These are phyloP conservation scores for Agriopis leucophaearia DNA, from an alignment of 2,888 invertebrate species.

Conservation along the genomic window DNA sequence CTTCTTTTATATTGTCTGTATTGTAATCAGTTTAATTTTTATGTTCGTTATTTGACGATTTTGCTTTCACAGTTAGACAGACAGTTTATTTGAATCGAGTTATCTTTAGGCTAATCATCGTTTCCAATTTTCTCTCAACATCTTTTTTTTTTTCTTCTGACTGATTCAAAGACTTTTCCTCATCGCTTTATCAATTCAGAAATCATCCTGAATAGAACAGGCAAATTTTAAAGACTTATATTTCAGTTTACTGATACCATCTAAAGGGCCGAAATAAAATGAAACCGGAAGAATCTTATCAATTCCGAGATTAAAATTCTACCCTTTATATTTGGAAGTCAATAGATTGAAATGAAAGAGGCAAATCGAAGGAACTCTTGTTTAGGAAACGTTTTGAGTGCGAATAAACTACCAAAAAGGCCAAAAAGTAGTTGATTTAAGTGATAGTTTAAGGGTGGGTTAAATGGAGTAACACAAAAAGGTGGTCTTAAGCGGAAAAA, in stretches of 20 bases:
- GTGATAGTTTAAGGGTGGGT: no score
- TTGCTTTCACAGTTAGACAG: no score
- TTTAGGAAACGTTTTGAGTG: slow-evolving; percentile 20
- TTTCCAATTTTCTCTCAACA: not conserved
- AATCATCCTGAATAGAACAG: not conserved
- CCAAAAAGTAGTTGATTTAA: not conserved
- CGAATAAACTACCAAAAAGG: not conserved
- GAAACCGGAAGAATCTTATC: slow-evolving; percentile 52
- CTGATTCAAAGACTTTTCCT: slow-evolving; percentile 1
- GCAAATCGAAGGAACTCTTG: slow-evolving; percentile 65
- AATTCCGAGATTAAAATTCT: slow-evolving; percentile 72
- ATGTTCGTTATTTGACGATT: no score
- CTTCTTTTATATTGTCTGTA: no score
- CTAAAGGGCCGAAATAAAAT: slow-evolving; percentile 47
- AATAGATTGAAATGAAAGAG: slow-evolving; percentile 71
- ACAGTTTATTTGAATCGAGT: no score
- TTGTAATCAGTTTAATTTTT: no score
- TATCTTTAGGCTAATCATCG: not conserved
- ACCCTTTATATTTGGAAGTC: slow-evolving; percentile 69
- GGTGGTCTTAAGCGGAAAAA: no score
- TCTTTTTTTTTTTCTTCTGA: not conserved
- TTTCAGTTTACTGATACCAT: slow-evolving; percentile 28
- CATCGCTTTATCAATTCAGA: slow-evolving; percentile 9
- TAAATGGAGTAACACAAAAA: no score
- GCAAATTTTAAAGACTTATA: slow-evolving; percentile 19